phyloP scores from a whole-genome alignment of 2,113 vertebrate species.

The Ondatra zibethicus region DNA sequence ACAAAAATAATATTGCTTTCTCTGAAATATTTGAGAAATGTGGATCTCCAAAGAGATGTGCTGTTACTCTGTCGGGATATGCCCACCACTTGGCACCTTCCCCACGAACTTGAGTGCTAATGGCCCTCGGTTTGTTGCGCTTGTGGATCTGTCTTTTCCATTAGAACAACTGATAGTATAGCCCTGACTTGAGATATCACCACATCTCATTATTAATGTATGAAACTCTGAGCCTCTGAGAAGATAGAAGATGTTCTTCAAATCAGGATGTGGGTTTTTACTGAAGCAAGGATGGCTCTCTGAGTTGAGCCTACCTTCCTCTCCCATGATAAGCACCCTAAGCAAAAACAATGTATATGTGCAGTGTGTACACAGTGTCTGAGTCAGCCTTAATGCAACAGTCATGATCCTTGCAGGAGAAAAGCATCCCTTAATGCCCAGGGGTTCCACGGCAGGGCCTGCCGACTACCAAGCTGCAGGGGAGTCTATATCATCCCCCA shows the following conservation, averaged over 20 bases:
- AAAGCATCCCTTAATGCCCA: neutral
- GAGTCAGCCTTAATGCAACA: neutral
- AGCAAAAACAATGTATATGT: neutral
- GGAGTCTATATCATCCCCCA: neutral
- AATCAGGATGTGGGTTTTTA: neutral
- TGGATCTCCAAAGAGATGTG: neutral
- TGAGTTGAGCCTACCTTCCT: neutral
- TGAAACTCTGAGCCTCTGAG: neutral
- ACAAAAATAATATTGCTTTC: neutral
- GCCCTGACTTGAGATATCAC: neutral
- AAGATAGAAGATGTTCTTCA: neutral
- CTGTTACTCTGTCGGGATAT: neutral
- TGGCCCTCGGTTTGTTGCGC: neutral
- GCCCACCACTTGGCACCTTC: neutral
- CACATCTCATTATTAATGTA: neutral
- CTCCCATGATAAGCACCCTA: neutral
- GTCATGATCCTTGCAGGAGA: neutral
- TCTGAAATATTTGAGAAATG: constrained; percentile 35
- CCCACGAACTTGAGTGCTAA: neutral
- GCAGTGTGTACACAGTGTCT: neutral
- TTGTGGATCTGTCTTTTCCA: neutral
- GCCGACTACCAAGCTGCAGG: neutral
- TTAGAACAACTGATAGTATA: neutral
- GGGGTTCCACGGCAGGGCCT: neutral
- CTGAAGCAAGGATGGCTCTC: neutral